phyloP scores from a whole-genome alignment of 2,113 vertebrate genomes.

The Zosterops borbonicus region DNA sequence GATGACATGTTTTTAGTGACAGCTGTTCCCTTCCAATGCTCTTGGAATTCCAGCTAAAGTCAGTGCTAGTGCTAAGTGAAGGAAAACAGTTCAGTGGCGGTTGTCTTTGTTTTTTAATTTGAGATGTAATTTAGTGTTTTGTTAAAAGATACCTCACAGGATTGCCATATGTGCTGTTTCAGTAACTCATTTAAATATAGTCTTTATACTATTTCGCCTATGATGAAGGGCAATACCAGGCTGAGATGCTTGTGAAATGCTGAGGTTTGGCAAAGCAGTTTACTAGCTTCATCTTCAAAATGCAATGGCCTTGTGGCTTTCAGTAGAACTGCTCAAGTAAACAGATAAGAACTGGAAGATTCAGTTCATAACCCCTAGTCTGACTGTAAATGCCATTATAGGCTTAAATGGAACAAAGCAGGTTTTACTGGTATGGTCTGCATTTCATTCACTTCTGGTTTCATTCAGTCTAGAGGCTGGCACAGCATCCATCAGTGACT shows the following conservation, averaged over 20 bases:
- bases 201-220: neutral
- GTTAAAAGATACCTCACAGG: neutral
- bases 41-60: neutral
- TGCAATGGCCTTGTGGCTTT: neutral
- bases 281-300: neutral
- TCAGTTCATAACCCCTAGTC: neutral
- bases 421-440: neutral
- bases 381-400: neutral
- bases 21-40: neutral
- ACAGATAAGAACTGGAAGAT: neutral
- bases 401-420: neutral
- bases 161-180: neutral
- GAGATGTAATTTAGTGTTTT: neutral
- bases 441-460: neutral
- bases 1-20: neutral
- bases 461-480: neutral
- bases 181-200: neutral
- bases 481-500: neutral
- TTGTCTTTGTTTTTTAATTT: neutral
- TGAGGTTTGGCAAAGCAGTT: neutral
- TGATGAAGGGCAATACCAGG: neutral
- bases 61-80: neutral
- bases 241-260: neutral
- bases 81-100: fast-evolving
- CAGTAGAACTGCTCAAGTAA: neutral